These are phyloP conservation scores for Lepidurus packardi DNA, from an alignment of 1,140 invertebrate genomes.

Conservation along the genomic window DNA sequence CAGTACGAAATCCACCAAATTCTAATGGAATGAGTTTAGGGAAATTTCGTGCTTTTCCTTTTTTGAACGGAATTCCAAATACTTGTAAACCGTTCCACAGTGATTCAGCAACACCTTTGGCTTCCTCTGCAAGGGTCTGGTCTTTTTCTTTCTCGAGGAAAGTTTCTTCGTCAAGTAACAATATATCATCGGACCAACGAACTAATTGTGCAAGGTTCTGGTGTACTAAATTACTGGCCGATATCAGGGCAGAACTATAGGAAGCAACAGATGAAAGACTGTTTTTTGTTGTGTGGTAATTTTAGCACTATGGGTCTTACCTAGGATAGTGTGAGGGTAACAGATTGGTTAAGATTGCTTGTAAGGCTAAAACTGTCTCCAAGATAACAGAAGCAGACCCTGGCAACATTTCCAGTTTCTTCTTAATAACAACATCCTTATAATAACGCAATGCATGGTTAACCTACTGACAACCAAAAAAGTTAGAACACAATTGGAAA, in stretches of 20 bases:
- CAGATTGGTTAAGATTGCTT: constrained; percentile 49
- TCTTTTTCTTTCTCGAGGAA: constrained; percentile 46
- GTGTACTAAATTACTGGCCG: constrained; percentile 78
- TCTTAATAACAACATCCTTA: constrained; percentile 81
- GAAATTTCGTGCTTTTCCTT: neutral
- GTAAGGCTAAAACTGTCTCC: constrained; percentile 83
- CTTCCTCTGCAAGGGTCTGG: constrained; percentile 69
- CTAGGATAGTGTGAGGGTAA: constrained; percentile 16
- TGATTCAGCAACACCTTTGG: constrained; percentile 68
- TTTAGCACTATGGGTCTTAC: neutral
- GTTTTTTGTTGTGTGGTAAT: no score
- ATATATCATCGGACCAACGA: constrained; percentile 79
- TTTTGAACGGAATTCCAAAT: neutral
- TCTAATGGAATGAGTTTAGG: neutral
- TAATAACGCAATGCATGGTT: constrained; percentile 77
- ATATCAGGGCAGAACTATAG: constrained; percentile 57
- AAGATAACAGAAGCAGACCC: constrained; percentile 86
- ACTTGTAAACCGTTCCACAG: constrained; percentile 42
- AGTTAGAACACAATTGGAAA: neutral
- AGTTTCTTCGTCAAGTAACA: constrained; percentile 61
- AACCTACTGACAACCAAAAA: constrained; percentile 50
- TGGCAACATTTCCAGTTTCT: constrained; percentile 84
- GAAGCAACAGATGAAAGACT: constrained; percentile 34
- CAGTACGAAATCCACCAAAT: neutral
- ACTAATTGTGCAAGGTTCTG: constrained; percentile 78